A percentile compares a stretch with the other conserved stretches of the same genome.
Evolutionary conservation across 2,797 vertebrate species (phyloP).

Genomic region (Cygnus olor): DNA sequence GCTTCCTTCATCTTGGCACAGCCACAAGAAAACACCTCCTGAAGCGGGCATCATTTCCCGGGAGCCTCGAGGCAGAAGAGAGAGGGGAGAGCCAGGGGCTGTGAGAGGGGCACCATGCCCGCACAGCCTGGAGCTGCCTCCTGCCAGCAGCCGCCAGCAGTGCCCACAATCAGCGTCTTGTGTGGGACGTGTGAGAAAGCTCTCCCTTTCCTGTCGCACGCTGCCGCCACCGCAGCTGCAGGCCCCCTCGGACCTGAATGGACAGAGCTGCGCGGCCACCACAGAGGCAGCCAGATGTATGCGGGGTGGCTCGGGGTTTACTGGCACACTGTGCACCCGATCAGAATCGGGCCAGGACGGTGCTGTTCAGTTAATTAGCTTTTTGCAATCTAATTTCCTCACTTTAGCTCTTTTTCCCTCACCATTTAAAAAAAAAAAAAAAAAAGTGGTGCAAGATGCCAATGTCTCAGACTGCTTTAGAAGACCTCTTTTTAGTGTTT

Average conservation of each 20-base stretch:
- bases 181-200: constrained; percentile 64
- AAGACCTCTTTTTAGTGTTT: neutral
- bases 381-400: constrained; percentile 51
- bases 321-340: neutral
- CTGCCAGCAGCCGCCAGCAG: neutral
- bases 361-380: neutral
- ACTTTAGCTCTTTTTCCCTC: neutral
- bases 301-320: neutral
- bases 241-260: constrained; percentile 54
- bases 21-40: neutral
- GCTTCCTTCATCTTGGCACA: neutral
- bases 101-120: neutral
- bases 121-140: neutral
- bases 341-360: neutral
- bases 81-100: neutral
- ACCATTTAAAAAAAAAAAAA: constrained; percentile 13
- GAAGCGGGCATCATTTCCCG: neutral
- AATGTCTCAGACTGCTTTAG: neutral
- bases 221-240: constrained; percentile 47
- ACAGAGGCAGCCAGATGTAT: constrained; percentile 58
- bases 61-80: neutral
- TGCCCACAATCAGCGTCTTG: constrained; percentile 62
- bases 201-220: constrained; percentile 72
- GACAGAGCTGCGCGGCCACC: neutral
- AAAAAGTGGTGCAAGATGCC: neutral